Conservation (phyloP, 1,140 invertebrate species). For the Manduca sexta region DNA sequence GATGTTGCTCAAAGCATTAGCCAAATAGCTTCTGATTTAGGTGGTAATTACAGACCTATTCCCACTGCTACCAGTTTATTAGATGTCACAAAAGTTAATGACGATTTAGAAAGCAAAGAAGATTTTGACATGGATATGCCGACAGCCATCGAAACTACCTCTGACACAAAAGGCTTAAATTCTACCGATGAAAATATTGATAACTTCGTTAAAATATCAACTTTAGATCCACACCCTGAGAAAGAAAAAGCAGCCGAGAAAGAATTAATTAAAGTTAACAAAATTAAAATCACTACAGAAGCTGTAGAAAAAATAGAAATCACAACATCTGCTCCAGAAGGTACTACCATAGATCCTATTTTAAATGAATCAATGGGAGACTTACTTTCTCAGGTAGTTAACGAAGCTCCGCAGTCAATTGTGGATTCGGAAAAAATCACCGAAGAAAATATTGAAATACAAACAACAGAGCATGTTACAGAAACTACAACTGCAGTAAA, state of each 20-base stretch:
- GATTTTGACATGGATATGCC: slow-evolving; percentile 60
- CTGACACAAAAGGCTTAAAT: slow-evolving; percentile 14
- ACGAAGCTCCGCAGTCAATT: slow-evolving; percentile 27
- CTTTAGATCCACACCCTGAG: slow-evolving; percentile 38
- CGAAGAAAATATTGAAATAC: slow-evolving; percentile 6
- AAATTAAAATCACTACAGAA: slow-evolving; percentile 11
- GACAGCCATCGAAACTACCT: slow-evolving; percentile 18
- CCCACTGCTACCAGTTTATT: slow-evolving; percentile 43
- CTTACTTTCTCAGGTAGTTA: slow-evolving; percentile 54
- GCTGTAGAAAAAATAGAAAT: slow-evolving; percentile 8
- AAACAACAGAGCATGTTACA: background rate
- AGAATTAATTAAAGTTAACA: slow-evolving; percentile 7
- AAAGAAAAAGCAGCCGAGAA: slow-evolving; percentile 5
- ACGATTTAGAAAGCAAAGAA: slow-evolving; percentile 60
- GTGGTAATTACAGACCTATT: slow-evolving; percentile 37
- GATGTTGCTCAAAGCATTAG: slow-evolving; percentile 65
- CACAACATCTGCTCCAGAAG: slow-evolving; percentile 17
- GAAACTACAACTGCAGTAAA: slow-evolving; percentile 6
- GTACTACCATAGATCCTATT: slow-evolving; percentile 47
- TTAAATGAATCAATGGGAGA: slow-evolving; percentile 63
- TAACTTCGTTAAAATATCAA: slow-evolving; percentile 61
- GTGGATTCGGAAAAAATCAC: slow-evolving; percentile 12
- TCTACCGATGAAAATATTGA: slow-evolving; percentile 23
- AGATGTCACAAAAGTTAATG: slow-evolving; percentile 35
- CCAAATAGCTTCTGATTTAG: slow-evolving; percentile 65